Evolutionary conservation across 2,888 invertebrate species (phyloP).

Genomic region (Cheilosia vernalis): DNA sequence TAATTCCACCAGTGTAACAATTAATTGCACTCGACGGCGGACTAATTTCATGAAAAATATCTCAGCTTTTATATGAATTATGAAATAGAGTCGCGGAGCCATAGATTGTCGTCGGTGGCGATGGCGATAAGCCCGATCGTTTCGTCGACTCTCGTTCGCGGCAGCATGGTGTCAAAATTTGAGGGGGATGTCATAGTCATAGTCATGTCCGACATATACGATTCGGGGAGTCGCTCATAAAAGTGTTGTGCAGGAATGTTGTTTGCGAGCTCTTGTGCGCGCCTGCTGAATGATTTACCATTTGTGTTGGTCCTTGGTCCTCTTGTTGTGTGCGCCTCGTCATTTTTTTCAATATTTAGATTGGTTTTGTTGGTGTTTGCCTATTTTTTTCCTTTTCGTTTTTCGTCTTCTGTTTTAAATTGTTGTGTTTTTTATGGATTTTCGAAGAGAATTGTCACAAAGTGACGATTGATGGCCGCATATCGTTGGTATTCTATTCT

Average conservation of each 20-base stretch:
- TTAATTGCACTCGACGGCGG: conserved; percentile 74
- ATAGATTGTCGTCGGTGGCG: neutral
- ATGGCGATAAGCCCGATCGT: conserved; percentile 25
- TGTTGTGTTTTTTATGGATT: conserved; percentile 51
- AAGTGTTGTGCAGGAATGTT: neutral
- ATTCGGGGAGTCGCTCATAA: conserved; percentile 7
- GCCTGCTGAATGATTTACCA: conserved; percentile 67
- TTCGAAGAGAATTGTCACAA: conserved; percentile 72
- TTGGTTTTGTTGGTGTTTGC: conserved; percentile 66
- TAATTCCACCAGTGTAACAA: conserved; percentile 66
- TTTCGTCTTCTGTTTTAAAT: conserved; percentile 12
- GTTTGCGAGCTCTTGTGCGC: conserved; percentile 5
- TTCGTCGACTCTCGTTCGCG: neutral
- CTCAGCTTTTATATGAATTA: conserved; percentile 66
- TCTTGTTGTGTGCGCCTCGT: conserved; percentile 13
- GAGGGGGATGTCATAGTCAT: conserved; percentile 5
- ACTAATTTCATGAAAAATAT: conserved; percentile 69
- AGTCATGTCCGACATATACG: neutral
- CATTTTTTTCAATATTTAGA: conserved; percentile 69
- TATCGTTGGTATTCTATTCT: conserved; percentile 71
- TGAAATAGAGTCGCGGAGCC: conserved; percentile 38
- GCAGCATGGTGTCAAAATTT: neutral
- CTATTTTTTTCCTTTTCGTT: conserved; percentile 68
- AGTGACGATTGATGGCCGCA: conserved; percentile 72
- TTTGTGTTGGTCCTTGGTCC: conserved; percentile 26